Evolutionary conservation across 1,140 invertebrate species (phyloP), one percentile per base, ranked within the genome.

Genomic region (Drosophila burlai): DNA sequence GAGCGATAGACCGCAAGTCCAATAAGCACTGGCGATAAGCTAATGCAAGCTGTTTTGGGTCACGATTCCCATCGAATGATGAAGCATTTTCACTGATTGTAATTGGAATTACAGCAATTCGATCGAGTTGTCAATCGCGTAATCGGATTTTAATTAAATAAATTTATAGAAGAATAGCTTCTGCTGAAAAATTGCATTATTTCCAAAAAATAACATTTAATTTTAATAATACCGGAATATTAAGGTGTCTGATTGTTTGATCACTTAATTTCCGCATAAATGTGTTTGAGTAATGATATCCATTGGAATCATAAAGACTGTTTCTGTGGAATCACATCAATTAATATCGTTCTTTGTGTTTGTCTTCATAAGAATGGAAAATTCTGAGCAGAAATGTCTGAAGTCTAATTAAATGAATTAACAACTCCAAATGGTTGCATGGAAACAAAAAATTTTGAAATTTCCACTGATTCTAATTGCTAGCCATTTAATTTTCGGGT

Each of bases 11-110:
- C 11, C 13, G 34, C 40, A 52, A 65, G 62, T 60, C 47, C 49
- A 55, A 42, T 47, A 45, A 60, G 21, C 36, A 49, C 38, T 6
- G n/a, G 10, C 38, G 75, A 76, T 77, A 67, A 67, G 54, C 74
- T 43, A 66, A 57, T 59, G 18, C 24, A 26, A 43, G 40, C 34
- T 36, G 67, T 55, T 57, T 21, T 45, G 54, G 66, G 52, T 60
- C 58, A 31, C 52, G 46, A 54, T 72, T 54, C 21, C 5, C 42
- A 74, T 26, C 3, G 36, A 47, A 29, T 34, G 49, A 63, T 43
- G 13, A 13, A 49, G 18, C 66, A 43, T 58, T 73, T 50, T 31
- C n/a, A 4, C 21, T n/a, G 31, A 24, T 42, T 58, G n/a, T 49
- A 58, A 72, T 52, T 26, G 4, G 8, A 34, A 69, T 26, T 31